Evolutionary conservation across 2,888 invertebrate species (phyloP).

Genomic region (Cephalotes varians): DNA sequence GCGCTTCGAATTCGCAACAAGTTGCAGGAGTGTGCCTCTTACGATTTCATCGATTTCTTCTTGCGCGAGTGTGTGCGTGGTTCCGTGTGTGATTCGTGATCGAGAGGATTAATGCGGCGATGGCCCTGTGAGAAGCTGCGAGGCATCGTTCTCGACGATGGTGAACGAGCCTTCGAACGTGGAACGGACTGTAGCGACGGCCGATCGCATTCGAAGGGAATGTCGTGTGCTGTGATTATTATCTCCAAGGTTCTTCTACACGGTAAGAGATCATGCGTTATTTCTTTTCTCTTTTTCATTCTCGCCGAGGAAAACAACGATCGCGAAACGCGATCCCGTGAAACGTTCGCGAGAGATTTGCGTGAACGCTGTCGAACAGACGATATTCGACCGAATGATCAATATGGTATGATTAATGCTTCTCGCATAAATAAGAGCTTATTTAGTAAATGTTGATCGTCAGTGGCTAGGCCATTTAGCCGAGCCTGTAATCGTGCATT

Average conservation of each 20-base stretch:
- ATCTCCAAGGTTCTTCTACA: not conserved
- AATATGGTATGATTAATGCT: not conserved
- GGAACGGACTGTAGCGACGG: conserved; percentile 8
- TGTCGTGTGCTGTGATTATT: conserved; percentile 30
- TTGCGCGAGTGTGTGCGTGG: not conserved
- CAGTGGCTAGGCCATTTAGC: not conserved
- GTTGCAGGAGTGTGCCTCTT: conserved; percentile 26
- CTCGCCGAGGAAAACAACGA: not conserved
- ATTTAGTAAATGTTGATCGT: conserved; percentile 7
- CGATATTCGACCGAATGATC: not conserved
- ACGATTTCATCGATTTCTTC: not conserved
- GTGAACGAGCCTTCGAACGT: not conserved
- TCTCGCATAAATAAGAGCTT: not conserved
- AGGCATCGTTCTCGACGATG: not conserved
- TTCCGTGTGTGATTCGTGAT: conserved; percentile 38
- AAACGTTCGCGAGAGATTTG: conserved; percentile 9
- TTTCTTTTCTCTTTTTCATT: not conserved
- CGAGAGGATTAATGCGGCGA: conserved; percentile 39
- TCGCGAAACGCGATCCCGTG: not conserved
- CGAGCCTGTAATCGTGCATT: not conserved
- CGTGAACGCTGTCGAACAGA: not conserved
- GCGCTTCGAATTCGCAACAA: conserved; percentile 33
- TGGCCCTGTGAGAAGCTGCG: not conserved
- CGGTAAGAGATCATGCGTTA: not conserved
- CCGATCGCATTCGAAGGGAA: conserved; percentile 26